Evolutionary conservation across 2,797 vertebrate species (phyloP), one percentile per base, ranked within the genome.

Genomic region (Cygnus olor): DNA sequence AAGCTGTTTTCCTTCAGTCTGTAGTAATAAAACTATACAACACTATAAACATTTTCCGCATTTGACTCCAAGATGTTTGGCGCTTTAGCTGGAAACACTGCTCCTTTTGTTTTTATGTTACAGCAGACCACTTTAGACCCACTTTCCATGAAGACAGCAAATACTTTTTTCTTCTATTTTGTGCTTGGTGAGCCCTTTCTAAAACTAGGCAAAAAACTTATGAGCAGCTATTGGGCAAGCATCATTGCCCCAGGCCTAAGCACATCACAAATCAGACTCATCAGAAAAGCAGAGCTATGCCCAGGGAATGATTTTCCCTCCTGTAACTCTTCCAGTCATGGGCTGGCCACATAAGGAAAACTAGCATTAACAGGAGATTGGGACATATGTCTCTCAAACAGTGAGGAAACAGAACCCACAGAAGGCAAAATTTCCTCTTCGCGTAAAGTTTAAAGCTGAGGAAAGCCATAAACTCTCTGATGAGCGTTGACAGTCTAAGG

Each of bases 1-100:
- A 96, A 97, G 92, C 74, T 95, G 61, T 93, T 97, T 97, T 97
- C 90, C 94, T 97, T 97, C 97, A 96, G 95, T 97, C 95, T 93
- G 85, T 89, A 94, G 92, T 93, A 97, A 97, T 97, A 98, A 98
- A 98, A 98, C 92, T 97, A 97, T 97, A 97, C 92, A 98, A 96
- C 95, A 94, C 96, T 96, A 98, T 97, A 98, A 98, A 97, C 70
- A 94, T 97, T 98, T 93, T 98, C 97, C 77, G 49, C 85, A 57
- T 93, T 97, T 90, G 93, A 97, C 96, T 98, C 97, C 95, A 98
- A 98, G 95, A 96, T 94, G 93, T 80, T 98, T 97, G 93, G 95
- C 56, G 28, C 91, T 94, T 68, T 92, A 95, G 70, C 78, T 95
- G 92, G 94, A 96, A 97, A 98, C 97, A 98, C 94, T 95, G 91